Evolutionary conservation across 2,888 invertebrate genomes (phyloP), one percentile per base, ranked within the genome.

Genomic region (Arctia plantaginis): DNA sequence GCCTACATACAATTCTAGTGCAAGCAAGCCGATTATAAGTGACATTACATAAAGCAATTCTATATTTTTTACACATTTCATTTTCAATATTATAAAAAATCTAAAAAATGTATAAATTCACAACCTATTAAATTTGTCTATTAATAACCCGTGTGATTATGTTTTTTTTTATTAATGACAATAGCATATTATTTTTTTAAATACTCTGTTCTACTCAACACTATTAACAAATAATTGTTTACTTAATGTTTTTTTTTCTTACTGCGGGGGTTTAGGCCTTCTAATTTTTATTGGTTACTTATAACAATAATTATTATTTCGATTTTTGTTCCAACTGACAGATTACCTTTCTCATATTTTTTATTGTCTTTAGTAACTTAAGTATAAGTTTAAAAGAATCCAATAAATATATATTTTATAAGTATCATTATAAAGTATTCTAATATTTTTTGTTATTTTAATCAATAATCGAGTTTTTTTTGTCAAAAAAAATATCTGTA

Each of bases 61-160:
- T 87, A 88, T 86, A 69, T 87, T 87, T 84, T 86, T 86, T 87
- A 87, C 80, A 85, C 87, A 87, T 84, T 88, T 88, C 84, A 83
- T 88, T 88, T 62, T 88, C 85, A 87, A 90, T 92, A 90, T 92
- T 93, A 94, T 94, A 94, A 94, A 94, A 95, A 90, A 93, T 93
- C 94, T 95, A 94, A 91, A 95, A 95, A 95, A 94, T 95, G 94
- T 95, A 94, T 93, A 95, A 95, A 95, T 94, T 95, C 95, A 95
- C 95, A 95, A 95, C 95, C 95, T 95, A 95, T 95, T 91, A 91
- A 84, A 91, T 93, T 93, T 94, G 92, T 94, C 94, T 95, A 94
- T 93, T 91, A 89, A 88, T 85, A 81, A 84, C 79, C 82, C 73
- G 68, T 84, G 79, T 84, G 82, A 82, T 82, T 80, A 77, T 83